These are phyloP conservation scores for Eremophila alpestris DNA, from an alignment of 2,797 vertebrate genomes.

Conservation along the genomic window DNA sequence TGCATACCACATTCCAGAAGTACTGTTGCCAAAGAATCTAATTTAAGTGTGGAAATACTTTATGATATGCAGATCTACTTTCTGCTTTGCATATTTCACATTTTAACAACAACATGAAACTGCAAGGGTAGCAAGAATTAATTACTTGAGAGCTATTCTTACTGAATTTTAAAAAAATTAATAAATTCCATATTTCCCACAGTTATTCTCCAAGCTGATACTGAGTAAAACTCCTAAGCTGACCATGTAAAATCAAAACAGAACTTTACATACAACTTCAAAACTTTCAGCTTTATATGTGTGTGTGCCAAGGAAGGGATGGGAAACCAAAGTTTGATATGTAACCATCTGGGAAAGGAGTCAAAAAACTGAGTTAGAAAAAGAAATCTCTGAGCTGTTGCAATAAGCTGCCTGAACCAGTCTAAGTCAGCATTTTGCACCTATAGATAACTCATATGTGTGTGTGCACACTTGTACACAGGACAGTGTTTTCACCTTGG, in stretches of 20 bases:
- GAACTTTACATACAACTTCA: background rate
- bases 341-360: background rate
- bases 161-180: background rate
- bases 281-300: background rate
- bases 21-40: background rate
- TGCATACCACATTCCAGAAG: background rate
- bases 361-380: constrained; percentile 1
- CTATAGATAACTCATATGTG: background rate
- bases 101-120: background rate
- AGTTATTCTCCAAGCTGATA: background rate
- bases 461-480: background rate
- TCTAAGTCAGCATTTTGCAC: background rate
- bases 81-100: background rate
- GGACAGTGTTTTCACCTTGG: background rate
- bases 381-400: background rate
- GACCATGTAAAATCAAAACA: background rate
- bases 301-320: background rate
- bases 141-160: background rate
- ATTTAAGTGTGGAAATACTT: background rate
- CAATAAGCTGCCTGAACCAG: background rate
- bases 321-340: background rate
- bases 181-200: background rate
- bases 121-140: background rate
- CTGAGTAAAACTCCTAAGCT: background rate
- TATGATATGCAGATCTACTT: background rate